A percentile compares a stretch with the other conserved stretches of the same genome.
These are phyloP conservation scores for Porites lutea DNA, from an alignment of 64 coral and sea anemone genomes.

Conservation along the genomic window DNA sequence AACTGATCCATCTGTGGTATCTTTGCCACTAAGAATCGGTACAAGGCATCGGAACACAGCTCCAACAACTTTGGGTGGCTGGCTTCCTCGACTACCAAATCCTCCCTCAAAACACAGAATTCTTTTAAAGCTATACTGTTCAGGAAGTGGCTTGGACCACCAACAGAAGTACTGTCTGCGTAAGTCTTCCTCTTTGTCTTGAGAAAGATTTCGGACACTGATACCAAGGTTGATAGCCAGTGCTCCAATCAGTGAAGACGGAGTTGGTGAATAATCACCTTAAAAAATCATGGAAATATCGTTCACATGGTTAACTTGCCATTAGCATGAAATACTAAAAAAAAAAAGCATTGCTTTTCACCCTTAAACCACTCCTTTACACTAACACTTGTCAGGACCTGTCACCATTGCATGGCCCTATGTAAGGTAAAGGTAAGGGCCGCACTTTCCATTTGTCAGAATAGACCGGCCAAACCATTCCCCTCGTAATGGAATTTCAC, in stretches of 20 bases:
- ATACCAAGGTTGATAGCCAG: slow-evolving; percentile 77
- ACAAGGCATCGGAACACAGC: slow-evolving; percentile 94
- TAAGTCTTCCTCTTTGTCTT: slow-evolving; percentile 94
- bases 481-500: too few relatives aligned
- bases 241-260: slow-evolving; percentile 89
- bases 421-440: too few relatives aligned
- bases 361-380: too few relatives aligned
- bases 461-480: too few relatives aligned
- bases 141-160: slow-evolving; percentile 95
- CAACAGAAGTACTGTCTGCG: slow-evolving; percentile 91
- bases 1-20: slow-evolving; percentile 73
- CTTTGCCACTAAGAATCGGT: slow-evolving; percentile 78
- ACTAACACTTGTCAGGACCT: too few relatives aligned
- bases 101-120: slow-evolving; percentile 97
- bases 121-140: slow-evolving; percentile 78
- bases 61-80: slow-evolving; percentile 84
- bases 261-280: slow-evolving; percentile 91
- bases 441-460: too few relatives aligned
- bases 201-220: slow-evolving; percentile 75
- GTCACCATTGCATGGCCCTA: too few relatives aligned
- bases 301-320: too few relatives aligned
- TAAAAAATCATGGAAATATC: neutral
- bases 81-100: slow-evolving; percentile 69
- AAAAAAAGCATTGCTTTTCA: too few relatives aligned
- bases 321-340: too few relatives aligned